phyloP scores from a whole-genome alignment of 2,888 invertebrate species.

The Dynastes grantii region DNA sequence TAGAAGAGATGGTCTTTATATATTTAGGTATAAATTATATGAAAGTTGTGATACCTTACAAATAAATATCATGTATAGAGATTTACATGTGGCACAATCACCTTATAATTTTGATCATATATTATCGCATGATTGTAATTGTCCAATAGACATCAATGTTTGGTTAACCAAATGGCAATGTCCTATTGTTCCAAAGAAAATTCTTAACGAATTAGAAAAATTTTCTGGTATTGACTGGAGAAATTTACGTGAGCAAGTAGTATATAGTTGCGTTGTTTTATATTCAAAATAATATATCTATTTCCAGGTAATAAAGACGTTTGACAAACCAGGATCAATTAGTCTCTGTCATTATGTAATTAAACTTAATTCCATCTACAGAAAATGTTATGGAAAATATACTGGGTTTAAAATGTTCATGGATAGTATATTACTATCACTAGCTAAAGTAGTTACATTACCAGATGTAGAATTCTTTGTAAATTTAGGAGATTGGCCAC shows the following conservation, averaged over 20 bases:
- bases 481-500: slow-evolving; percentile 97
- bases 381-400: slow-evolving; percentile 94
- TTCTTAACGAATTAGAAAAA: slow-evolving; percentile 79
- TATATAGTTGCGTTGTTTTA: slow-evolving; percentile 24
- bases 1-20: slow-evolving; percentile 87
- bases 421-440: slow-evolving; percentile 88
- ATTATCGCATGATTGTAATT: slow-evolving; percentile 88
- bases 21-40: slow-evolving; percentile 87
- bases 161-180: slow-evolving; percentile 83
- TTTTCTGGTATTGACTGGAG: slow-evolving; percentile 84
- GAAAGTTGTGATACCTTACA: slow-evolving; percentile 82
- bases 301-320: slow-evolving; percentile 74
- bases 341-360: slow-evolving; percentile 94
- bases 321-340: slow-evolving; percentile 84
- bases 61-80: slow-evolving; percentile 79
- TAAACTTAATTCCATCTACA: slow-evolving; percentile 86
- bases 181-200: slow-evolving; percentile 77
- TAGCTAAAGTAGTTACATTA: slow-evolving; percentile 84
- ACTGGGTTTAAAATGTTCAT: slow-evolving; percentile 97
- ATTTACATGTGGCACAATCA: slow-evolving; percentile 76
- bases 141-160: slow-evolving; percentile 78
- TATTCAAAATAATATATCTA: slow-evolving; percentile 28
- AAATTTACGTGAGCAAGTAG: slow-evolving; percentile 71
- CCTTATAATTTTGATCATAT: slow-evolving; percentile 79
- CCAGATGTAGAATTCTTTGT: slow-evolving; percentile 93